Base-by-base conservation (phyloP, 2,888 invertebrate species). In the Meloe dianella region DNA sequence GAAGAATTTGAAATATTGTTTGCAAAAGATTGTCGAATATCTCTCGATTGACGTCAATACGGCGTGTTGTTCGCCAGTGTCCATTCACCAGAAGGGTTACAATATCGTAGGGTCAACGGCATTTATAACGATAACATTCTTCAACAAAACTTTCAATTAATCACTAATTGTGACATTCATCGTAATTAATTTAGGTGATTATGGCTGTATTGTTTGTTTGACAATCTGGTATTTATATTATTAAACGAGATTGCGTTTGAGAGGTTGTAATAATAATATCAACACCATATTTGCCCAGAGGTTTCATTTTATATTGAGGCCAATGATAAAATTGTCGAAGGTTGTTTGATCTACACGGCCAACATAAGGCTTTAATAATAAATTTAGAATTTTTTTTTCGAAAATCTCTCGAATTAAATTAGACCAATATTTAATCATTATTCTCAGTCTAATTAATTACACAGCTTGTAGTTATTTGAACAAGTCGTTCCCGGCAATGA, bases 231-330 rank as follows among this genome's bases (percentile, higher is more conserved):
- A 47, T 58, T 62, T n/a, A n/a, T n/a, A n/a, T n/a, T n/a, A n/a
- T n/a, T n/a, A n/a, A n/a, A 54, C 61, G 14, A 59, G 60, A 60
- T 64, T 65, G 60, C 57, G 51, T 64, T n/a, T 64, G 67, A 60
- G 60, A 56, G 20, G 32, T 61, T 68, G 65, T 65, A 63, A 60
- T n/a, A 38, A 38, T 38, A 41, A 41, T 63, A 68, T 68, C 62
- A 72, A 74, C 71, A 72, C 75, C 77, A 71, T 78, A 76, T 77
- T 73, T 70, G 77, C 74, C 71, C 74, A 71, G 71, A 69, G 73
- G 76, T 75, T 77, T 74, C 74, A 76, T 35, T n/a, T 61, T 77
- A 79, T 77, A 81, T 80, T 81, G 79, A 78, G 81, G 81, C 79
- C 81, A 81, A 81, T 81, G 81, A 78, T 80, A 81, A 51, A 74